phyloP scores from a whole-genome alignment of 1,140 invertebrate genomes.

The Lutraria rhynchaena region DNA sequence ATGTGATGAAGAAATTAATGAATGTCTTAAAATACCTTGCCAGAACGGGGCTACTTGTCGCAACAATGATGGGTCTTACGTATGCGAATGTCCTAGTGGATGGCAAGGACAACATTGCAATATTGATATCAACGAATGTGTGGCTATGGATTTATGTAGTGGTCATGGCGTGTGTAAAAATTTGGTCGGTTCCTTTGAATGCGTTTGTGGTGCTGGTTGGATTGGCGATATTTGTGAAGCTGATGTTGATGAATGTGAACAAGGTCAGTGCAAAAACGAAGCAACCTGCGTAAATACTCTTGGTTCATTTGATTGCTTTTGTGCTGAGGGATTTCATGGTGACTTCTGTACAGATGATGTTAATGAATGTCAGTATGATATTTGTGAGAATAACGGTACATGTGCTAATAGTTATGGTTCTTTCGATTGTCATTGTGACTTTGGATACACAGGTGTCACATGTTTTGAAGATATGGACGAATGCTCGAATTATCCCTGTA shows the following conservation, averaged over 20 bases:
- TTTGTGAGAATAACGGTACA: slow-evolving; percentile 50
- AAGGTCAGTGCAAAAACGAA: slow-evolving; percentile 44
- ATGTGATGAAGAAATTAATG: slow-evolving; percentile 87
- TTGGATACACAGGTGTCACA: slow-evolving; percentile 29
- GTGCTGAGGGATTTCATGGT: slow-evolving; percentile 43
- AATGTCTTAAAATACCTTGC: slow-evolving; percentile 64
- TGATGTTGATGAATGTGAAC: slow-evolving; percentile 68
- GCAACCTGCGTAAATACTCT: slow-evolving; percentile 39
- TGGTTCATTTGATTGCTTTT: slow-evolving; percentile 44
- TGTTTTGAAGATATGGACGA: slow-evolving; percentile 47
- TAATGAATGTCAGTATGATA: slow-evolving; percentile 40
- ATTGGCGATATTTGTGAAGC: slow-evolving; percentile 93
- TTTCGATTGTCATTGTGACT: slow-evolving; percentile 38
- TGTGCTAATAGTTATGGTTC: slow-evolving; percentile 33
- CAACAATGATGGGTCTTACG: slow-evolving; percentile 17
- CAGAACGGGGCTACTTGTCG: slow-evolving; percentile 57
- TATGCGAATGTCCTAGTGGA: slow-evolving; percentile 25
- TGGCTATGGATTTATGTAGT: slow-evolving; percentile 89
- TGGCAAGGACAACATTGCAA: slow-evolving; percentile 45
- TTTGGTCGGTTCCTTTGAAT: slow-evolving; percentile 96
- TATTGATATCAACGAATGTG: slow-evolving; percentile 96
- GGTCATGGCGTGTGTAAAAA: slow-evolving; percentile 98
- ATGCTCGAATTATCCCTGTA: slow-evolving; percentile 38
- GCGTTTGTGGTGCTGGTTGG: slow-evolving; percentile 93
- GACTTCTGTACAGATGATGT: slow-evolving; percentile 26